Conservation (phyloP, 1,140 invertebrate species). For the Antheraea mylitta region DNA sequence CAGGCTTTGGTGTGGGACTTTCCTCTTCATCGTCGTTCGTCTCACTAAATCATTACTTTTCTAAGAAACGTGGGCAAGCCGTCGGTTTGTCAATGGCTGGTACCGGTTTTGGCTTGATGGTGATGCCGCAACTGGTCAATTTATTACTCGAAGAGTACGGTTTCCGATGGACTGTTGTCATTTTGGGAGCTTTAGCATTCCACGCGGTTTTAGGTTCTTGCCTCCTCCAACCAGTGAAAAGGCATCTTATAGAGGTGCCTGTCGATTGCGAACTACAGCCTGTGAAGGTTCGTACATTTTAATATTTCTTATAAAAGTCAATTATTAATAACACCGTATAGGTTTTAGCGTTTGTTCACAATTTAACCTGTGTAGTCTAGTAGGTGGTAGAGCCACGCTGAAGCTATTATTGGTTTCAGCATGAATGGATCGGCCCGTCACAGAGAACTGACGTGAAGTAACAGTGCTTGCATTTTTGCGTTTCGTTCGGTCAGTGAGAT, state of each 20-base stretch:
- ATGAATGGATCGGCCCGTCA: too few relatives aligned
- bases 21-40: slow-evolving; percentile 86
- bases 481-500: too few relatives aligned
- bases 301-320: neutral
- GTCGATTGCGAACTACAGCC: slow-evolving; percentile 79
- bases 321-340: too few relatives aligned
- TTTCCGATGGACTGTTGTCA: slow-evolving; percentile 83
- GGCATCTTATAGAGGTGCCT: slow-evolving; percentile 81
- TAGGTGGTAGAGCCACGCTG: too few relatives aligned
- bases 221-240: slow-evolving; percentile 83
- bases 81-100: slow-evolving; percentile 88
- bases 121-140: slow-evolving; percentile 86
- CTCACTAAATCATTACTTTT: slow-evolving; percentile 86
- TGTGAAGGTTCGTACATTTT: slow-evolving; percentile 47
- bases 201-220: slow-evolving; percentile 83
- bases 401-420: too few relatives aligned
- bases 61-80: slow-evolving; percentile 86
- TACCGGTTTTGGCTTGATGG: slow-evolving; percentile 86
- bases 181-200: slow-evolving; percentile 83
- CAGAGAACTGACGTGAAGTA: too few relatives aligned
- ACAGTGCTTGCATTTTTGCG: too few relatives aligned
- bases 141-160: slow-evolving; percentile 80
- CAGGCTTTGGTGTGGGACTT: slow-evolving; percentile 85
- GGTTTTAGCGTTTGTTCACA: too few relatives aligned
- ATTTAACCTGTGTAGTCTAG: too few relatives aligned